phyloP scores from a whole-genome alignment of 2,113 vertebrate genomes.

The Chamaetylas fuelleborni region DNA sequence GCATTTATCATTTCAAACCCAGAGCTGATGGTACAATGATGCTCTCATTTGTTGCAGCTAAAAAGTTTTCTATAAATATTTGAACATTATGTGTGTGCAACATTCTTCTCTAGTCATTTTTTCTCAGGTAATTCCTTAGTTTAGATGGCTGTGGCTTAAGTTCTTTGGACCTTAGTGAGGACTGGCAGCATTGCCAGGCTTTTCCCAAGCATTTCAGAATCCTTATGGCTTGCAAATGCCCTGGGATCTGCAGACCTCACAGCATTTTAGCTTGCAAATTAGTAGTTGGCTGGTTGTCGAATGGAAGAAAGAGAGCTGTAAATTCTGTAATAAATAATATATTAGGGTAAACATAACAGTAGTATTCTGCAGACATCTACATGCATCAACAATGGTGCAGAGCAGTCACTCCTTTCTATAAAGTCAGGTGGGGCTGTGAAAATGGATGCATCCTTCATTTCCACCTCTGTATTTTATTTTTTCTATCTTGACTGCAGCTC shows the following conservation, averaged over 20 bases:
- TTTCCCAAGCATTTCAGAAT: background rate
- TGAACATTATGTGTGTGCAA: background rate
- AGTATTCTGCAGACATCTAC: background rate
- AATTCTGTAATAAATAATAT: constrained; percentile 10
- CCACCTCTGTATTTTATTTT: background rate
- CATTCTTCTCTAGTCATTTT: background rate
- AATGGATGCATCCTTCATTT: background rate
- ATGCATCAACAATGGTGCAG: background rate
- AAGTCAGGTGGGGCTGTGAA: background rate
- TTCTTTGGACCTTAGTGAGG: background rate
- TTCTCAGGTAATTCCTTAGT: background rate
- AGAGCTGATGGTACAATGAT: background rate
- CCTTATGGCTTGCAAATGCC: background rate
- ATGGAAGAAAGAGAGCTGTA: background rate
- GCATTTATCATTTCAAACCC: background rate
- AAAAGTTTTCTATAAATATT: background rate
- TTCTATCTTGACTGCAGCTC: background rate
- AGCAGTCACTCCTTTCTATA: background rate
- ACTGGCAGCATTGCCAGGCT: background rate
- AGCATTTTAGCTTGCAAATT: background rate
- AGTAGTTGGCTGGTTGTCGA: background rate
- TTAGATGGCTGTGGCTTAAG: background rate
- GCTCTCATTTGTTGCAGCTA: background rate
- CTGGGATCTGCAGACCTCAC: background rate
- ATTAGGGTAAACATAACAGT: background rate